Conservation (phyloP, 2,888 invertebrate species). For the Tiliacea citrago region DNA sequence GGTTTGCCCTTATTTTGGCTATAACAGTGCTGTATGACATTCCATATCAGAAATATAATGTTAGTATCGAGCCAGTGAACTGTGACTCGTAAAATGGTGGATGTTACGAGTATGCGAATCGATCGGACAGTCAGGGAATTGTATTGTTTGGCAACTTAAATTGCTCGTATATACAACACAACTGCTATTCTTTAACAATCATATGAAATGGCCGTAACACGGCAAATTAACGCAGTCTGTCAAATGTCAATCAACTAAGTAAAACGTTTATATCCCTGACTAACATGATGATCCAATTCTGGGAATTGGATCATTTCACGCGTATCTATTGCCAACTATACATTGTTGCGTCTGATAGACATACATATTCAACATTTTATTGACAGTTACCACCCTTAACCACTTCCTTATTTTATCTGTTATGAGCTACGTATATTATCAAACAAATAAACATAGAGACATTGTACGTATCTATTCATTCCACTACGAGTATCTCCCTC, state of each 20-base stretch:
- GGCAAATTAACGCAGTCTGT: neutral
- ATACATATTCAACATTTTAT: neutral
- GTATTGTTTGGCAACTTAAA: neutral
- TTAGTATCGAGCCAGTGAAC: slow-evolving; percentile 25
- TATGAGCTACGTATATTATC: neutral
- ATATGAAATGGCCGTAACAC: neutral
- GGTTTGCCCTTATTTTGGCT: neutral
- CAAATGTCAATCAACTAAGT: neutral
- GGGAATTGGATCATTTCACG: neutral
- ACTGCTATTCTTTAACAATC: neutral
- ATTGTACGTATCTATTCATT: neutral
- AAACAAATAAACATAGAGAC: neutral
- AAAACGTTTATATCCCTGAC: neutral
- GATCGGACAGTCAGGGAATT: too few relatives aligned
- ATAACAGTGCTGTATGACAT: neutral
- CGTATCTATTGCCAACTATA: neutral
- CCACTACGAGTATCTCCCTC: neutral
- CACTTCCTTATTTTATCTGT: neutral
- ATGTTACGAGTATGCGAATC: slow-evolving; percentile 1
- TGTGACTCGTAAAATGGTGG: neutral
- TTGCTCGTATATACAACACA: neutral
- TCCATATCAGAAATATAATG: slow-evolving; percentile 24
- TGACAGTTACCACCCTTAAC: neutral
- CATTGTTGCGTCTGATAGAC: neutral
- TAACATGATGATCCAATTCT: neutral